These are phyloP conservation scores for Amphiprion ocellaris DNA, from an alignment of 2,113 vertebrate species.

Conservation along the genomic window DNA sequence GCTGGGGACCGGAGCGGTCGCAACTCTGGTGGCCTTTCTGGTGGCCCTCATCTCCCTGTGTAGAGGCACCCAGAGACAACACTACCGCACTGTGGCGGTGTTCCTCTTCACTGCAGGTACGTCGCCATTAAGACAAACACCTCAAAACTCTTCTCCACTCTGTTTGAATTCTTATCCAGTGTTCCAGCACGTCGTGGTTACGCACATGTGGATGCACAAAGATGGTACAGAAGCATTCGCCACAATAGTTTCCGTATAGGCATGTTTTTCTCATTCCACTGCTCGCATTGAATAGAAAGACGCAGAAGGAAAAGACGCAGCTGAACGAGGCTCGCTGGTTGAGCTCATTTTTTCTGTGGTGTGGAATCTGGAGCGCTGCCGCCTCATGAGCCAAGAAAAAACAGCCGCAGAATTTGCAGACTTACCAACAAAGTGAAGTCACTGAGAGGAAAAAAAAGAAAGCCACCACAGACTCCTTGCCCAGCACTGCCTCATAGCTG, in stretches of 20 bases:
- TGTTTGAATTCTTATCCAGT: neutral
- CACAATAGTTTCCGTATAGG: conserved; percentile 56
- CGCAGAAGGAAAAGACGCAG: conserved; percentile 35
- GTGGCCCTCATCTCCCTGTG: conserved; percentile 86
- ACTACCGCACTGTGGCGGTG: conserved; percentile 84
- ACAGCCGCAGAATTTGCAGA: conserved; percentile 73
- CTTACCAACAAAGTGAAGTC: conserved; percentile 67
- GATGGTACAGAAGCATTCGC: neutral
- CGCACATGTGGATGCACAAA: conserved; percentile 11
- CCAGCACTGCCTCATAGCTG: conserved; percentile 35
- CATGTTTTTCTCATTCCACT: conserved; percentile 39
- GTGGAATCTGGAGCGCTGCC: conserved; percentile 55
- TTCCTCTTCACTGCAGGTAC: conserved; percentile 88
- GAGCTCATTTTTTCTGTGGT: conserved; percentile 72
- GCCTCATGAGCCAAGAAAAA: conserved; percentile 65
- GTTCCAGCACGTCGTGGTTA: neutral
- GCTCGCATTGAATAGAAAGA: conserved; percentile 30
- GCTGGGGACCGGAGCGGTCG: conserved; percentile 80
- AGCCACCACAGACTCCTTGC: conserved; percentile 43
- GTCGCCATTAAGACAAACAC: neutral
- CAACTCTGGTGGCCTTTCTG: conserved; percentile 84
- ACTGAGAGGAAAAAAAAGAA: conserved; percentile 31
- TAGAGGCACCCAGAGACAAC: conserved; percentile 81
- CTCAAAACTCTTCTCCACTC: neutral
- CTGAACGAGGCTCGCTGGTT: conserved; percentile 49